These are phyloP conservation scores for Gadus macrocephalus DNA, from an alignment of 2,113 vertebrate genomes.

Conservation along the genomic window DNA sequence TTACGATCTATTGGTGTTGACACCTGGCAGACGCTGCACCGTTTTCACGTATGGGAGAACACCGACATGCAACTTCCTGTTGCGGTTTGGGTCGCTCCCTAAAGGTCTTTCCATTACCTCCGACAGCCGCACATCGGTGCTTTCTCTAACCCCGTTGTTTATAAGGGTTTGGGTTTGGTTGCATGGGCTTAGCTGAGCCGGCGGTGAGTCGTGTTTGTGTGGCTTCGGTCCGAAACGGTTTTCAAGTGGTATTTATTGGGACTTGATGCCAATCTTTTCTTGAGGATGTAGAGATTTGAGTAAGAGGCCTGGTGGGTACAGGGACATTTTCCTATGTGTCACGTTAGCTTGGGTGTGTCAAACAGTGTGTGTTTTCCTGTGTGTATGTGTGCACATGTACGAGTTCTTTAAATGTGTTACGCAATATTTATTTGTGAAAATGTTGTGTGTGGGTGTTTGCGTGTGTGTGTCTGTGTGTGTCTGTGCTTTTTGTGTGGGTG, in stretches of 20 bases:
- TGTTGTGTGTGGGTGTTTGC: not conserved
- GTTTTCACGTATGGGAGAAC: constrained; percentile 62
- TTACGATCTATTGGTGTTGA: constrained; percentile 55
- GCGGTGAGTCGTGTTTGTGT: constrained; percentile 43
- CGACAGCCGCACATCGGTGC: constrained; percentile 31
- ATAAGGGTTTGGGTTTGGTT: constrained; percentile 17
- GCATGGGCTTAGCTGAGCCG: too few species aligned
- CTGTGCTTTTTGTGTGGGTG: not conserved
- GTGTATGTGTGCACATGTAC: constrained; percentile 15
- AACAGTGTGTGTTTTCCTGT: not conserved
- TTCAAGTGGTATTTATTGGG: constrained; percentile 49
- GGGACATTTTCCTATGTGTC: constrained; percentile 14
- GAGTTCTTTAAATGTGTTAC: not conserved
- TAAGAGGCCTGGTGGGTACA: constrained; percentile 4
- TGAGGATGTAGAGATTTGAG: constrained; percentile 28
- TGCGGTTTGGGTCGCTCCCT: constrained; percentile 47
- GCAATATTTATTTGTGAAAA: not conserved
- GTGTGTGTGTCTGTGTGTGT: constrained; percentile 13
- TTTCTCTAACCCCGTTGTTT: constrained; percentile 21
- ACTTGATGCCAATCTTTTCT: constrained; percentile 49
- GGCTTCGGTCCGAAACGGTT: constrained; percentile 42
- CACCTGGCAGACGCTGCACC: constrained; percentile 53
- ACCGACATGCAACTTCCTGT: constrained; percentile 58
- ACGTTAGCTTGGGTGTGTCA: not conserved
- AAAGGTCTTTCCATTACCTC: constrained; percentile 54